Percentiles rank a stretch among this genome's conserved stretches.
These are phyloP conservation scores for Pristionchus arcanus DNA, from an alignment of 2,888 invertebrate genomes.

Conservation along the genomic window DNA sequence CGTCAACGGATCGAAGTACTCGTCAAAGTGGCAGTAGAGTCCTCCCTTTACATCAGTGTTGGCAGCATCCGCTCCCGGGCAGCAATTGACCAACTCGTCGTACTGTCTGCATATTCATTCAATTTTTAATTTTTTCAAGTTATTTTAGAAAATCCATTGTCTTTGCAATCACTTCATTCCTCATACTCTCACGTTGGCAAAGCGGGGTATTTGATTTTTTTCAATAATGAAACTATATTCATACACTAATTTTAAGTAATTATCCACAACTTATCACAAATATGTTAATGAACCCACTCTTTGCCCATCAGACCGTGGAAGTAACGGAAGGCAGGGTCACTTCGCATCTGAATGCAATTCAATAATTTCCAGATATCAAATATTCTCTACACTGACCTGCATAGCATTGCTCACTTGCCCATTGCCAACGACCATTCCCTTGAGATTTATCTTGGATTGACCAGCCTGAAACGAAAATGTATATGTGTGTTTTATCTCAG, in stretches of 20 bases:
- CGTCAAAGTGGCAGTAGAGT: slow-evolving; percentile 38
- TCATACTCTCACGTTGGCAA: too few relatives aligned
- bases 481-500: background rate
- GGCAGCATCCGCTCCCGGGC: background rate
- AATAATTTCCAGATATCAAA: background rate
- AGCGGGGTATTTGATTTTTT: too few relatives aligned
- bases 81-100: slow-evolving; percentile 13
- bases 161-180: too few relatives aligned
- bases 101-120: background rate
- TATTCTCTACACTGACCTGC: background rate
- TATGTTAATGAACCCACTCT: slow-evolving; percentile 51
- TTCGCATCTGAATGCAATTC: slow-evolving; percentile 70
- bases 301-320: slow-evolving; percentile 59
- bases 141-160: too few relatives aligned
- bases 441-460: slow-evolving; percentile 67
- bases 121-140: background rate
- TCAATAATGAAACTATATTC: too few relatives aligned
- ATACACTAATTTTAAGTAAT: too few relatives aligned
- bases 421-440: slow-evolving; percentile 75
- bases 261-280: too few relatives aligned
- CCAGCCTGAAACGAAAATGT: slow-evolving; percentile 60
- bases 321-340: slow-evolving; percentile 71
- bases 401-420: slow-evolving; percentile 67
- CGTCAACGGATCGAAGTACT: background rate
- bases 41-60: background rate